Conservation (phyloP, 2,888 invertebrate genomes). For the Drosophila quinaria region DNA sequence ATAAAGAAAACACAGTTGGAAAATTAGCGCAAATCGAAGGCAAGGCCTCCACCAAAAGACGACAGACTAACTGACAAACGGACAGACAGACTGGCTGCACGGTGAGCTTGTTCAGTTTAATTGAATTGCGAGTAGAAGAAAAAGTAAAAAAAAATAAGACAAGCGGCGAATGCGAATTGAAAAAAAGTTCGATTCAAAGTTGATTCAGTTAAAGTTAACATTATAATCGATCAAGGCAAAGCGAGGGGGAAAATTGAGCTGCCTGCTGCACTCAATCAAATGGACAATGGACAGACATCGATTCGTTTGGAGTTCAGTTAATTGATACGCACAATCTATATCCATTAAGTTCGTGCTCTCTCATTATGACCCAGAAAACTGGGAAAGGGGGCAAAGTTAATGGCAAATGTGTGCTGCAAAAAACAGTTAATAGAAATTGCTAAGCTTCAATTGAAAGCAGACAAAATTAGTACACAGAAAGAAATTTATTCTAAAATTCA, state of each 20-base stretch:
- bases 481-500: too few relatives aligned
- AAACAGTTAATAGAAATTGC: conserved; percentile 48
- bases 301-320: conserved; percentile 52
- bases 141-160: conserved; percentile 3
- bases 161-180: conserved; percentile 45
- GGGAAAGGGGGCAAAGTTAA: conserved; percentile 48
- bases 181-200: conserved; percentile 46
- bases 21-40: conserved; percentile 73
- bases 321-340: conserved; percentile 80
- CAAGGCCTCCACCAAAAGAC: conserved; percentile 58
- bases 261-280: conserved; percentile 73
- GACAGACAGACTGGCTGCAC: conserved; percentile 44
- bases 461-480: conserved; percentile 1
- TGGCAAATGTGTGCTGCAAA: conserved; percentile 18
- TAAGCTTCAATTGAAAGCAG: conserved; percentile 42
- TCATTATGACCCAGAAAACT: conserved; percentile 70
- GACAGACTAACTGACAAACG: conserved; percentile 18
- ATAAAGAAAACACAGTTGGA: conserved; percentile 68
- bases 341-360: conserved; percentile 69
- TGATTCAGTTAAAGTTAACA: conserved; percentile 66
- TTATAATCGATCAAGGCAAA: conserved; percentile 82
- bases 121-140: conserved; percentile 67
- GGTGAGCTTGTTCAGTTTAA: conserved; percentile 77
- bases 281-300: conserved; percentile 33
- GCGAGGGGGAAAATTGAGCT: conserved; percentile 68